These are phyloP conservation scores for Himalopsyche anomala DNA, from an alignment of 2,888 invertebrate genomes.

Conservation along the genomic window DNA sequence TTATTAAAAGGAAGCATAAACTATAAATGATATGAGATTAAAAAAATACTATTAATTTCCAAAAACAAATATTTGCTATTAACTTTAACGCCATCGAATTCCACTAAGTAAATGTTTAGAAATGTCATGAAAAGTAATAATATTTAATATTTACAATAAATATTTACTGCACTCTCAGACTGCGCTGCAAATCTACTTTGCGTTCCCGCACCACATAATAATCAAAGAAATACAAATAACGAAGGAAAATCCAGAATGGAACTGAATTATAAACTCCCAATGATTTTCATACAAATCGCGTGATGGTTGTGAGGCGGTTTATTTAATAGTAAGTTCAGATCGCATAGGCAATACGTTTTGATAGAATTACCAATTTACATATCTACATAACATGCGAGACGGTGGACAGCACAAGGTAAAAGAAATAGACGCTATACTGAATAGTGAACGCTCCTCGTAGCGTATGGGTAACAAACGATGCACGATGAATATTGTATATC, in stretches of 20 bases:
- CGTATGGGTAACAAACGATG: constrained; percentile 14
- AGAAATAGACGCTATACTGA: constrained; percentile 20
- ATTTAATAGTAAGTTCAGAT: constrained; percentile 14
- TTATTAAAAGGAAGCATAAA: too few species aligned
- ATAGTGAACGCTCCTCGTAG: neutral
- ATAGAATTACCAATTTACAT: constrained; percentile 23
- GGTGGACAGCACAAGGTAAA: constrained; percentile 27
- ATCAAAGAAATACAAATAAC: neutral
- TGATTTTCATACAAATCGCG: neutral
- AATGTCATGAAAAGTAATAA: too few species aligned
- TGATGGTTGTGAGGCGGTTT: neutral
- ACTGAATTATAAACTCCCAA: neutral
- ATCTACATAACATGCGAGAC: constrained; percentile 18
- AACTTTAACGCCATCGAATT: too few species aligned
- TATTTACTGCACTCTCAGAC: too few species aligned
- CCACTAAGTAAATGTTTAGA: too few species aligned
- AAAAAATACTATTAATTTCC: too few species aligned
- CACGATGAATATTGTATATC: constrained; percentile 22
- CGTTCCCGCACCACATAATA: neutral
- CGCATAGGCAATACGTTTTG: constrained; percentile 6
- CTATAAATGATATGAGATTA: too few species aligned
- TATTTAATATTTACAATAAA: too few species aligned
- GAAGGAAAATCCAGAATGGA: neutral
- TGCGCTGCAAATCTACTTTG: neutral
- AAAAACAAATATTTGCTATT: too few species aligned